Base-by-base conservation (phyloP, 2,113 vertebrate genomes). In the Chaetorhynchus papuensis region DNA sequence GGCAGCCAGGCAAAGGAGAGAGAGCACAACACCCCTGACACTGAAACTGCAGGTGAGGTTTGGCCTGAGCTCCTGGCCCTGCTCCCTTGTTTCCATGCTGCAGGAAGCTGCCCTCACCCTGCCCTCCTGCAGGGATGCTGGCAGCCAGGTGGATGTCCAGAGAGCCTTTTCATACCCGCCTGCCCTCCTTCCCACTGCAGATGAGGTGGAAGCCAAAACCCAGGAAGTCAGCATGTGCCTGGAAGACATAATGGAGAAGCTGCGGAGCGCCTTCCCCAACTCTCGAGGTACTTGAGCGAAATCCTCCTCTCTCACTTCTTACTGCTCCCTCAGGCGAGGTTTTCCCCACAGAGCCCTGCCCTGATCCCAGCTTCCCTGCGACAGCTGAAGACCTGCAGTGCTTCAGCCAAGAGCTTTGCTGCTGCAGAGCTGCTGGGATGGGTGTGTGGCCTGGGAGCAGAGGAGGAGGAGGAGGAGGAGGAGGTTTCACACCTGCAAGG, bases 161-260 rank as follows among this genome's bases (percentile, higher is more conserved):
- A 75, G 21, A 57, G n/a, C 19, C 39, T 82, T 19, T 53, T 68
- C n/a, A 66, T 56, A 27, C 33, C 23, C 35, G 9, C 9, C 21
- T n/a, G 27, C 71, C 26, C 85, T 72, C 74, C 70, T 74, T 78
- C n/a, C 39, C 41, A 8, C 88, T 87, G 80, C 96, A 99, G 99
- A 99, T 81, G 99, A 99, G 37, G 97, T 99, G 80, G 98, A 99
- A 47, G 97, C 98, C 27, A 98, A 98, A 81, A 97, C 97, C 83
- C 98, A 99, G 85, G 98, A 99, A 68, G 99, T 99, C 33, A 99
- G 99, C 54, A 86, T 99, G 93, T 99, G 99, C 96, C 98, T 99
- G 84, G 99, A 99, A 95, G 99, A 99, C 92, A 99, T 99, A 81
- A 99, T 99, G 95, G 99, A 99, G 97, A 99, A 99, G 96, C 98